Evolutionary conservation across 2,113 vertebrate genomes (phyloP).

Genomic region (Cinclus cinclus): DNA sequence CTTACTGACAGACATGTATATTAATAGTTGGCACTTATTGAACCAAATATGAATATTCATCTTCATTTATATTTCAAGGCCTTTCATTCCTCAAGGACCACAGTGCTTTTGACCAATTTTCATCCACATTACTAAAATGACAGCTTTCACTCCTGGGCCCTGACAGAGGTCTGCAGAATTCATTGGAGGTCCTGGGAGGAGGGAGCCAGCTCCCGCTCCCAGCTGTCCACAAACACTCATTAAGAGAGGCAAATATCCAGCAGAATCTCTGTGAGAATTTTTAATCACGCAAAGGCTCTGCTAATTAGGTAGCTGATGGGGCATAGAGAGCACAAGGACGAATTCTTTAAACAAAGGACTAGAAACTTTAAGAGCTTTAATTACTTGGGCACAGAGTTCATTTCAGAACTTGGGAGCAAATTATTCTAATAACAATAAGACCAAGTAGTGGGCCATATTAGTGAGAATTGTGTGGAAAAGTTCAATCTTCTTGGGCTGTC

Average conservation of each 20-base stretch:
- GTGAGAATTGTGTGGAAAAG: slow-evolving; percentile 85
- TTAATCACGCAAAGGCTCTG: slow-evolving; percentile 97
- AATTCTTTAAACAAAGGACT: slow-evolving; percentile 99
- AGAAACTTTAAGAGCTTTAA: slow-evolving; percentile 99
- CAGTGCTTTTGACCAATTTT: slow-evolving; percentile 91
- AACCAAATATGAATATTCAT: slow-evolving; percentile 99
- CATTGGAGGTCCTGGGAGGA: slow-evolving; percentile 89
- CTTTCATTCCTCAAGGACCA: slow-evolving; percentile 89
- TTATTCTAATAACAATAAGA: slow-evolving; percentile 97
- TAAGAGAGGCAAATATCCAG: slow-evolving; percentile 99
- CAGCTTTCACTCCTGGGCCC: slow-evolving; percentile 97
- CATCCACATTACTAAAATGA: slow-evolving; percentile 94
- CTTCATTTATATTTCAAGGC: slow-evolving; percentile 99
- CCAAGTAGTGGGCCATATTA: slow-evolving; percentile 85
- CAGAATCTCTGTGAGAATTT: slow-evolving; percentile 99
- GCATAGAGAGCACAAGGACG: slow-evolving; percentile 99
- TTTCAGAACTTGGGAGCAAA: slow-evolving; percentile 98
- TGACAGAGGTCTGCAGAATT: slow-evolving; percentile 95
- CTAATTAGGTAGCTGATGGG: slow-evolving; percentile 99
- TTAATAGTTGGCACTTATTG: slow-evolving; percentile 97
- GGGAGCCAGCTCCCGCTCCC: slow-evolving; percentile 87
- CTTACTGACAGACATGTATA: slow-evolving; percentile 96
- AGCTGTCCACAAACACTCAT: slow-evolving; percentile 99
- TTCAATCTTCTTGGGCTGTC: slow-evolving; percentile 87
- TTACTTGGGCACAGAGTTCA: slow-evolving; percentile 99